A percentile compares a stretch with the other conserved stretches of the same genome.
Evolutionary conservation across 2,888 invertebrate genomes (phyloP).

Genomic region (Idaea dimidiata): DNA sequence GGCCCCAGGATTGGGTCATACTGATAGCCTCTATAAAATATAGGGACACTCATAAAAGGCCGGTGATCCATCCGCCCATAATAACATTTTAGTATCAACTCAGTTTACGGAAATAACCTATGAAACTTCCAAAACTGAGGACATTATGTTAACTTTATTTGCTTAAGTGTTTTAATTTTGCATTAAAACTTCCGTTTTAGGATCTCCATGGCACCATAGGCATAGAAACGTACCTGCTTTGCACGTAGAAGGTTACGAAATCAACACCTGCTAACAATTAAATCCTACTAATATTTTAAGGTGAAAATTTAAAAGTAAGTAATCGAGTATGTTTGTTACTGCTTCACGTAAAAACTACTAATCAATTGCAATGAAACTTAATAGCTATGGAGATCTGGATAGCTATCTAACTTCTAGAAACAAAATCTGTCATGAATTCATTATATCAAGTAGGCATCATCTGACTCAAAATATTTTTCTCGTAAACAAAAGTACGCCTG

Average conservation of each 20-base stretch:
- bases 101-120: constrained; percentile 20
- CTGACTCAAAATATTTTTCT: no score
- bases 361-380: no score
- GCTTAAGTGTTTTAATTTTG: not conserved
- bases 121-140: not conserved
- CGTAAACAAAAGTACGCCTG: no score
- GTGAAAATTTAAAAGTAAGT: not conserved
- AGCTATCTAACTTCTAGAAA: no score
- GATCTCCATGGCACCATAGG: no score
- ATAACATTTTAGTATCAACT: constrained; percentile 38
- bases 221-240: no score
- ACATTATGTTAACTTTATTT: not conserved
- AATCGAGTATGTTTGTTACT: no score
- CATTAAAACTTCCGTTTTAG: not conserved
- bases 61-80: constrained; percentile 32
- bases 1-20: constrained; percentile 23
- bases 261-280: not conserved
- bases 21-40: constrained; percentile 27
- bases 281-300: not conserved
- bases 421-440: no score
- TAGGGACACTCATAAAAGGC: constrained; percentile 32
- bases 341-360: no score
- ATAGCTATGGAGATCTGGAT: no score
- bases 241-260: not conserved
- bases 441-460: no score